Evolutionary conservation across 2,888 invertebrate species (phyloP), one percentile per base, ranked within the genome.

Genomic region (Unio delphinus): DNA sequence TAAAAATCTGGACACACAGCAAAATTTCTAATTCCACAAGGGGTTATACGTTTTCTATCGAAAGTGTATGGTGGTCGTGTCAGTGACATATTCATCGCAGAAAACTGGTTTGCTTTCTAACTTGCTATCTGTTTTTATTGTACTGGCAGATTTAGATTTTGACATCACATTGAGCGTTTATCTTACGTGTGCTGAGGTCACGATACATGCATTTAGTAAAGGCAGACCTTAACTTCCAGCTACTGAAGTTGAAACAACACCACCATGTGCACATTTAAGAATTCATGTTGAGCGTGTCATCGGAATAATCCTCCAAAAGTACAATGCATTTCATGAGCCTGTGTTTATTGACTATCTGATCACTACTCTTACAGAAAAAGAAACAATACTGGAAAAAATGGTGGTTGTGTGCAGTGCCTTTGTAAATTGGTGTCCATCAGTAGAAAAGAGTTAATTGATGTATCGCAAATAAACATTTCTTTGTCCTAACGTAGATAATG

Each of bases 21-120:
- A 3, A 83, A 83, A 71, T 83, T 72, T 74, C 62, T 83, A 26
- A 80, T 82, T 23, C 83, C 81, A 55, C 80, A 80, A 62, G 80
- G 82, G 54, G 55, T 57, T 23, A 70, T 80, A 26, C 70, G 69
- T 15, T 83, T 78, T 69, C 61, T 84, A 17, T 81, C 80, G 18
- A 69, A 74, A 57, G 79, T 67, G n/a, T 84, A 76, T 79, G 81
- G 80, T 64, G 83, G 80, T 4, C 56, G 78, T 56, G 64, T 69
- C 4, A 76, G 74, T 73, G 30, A 30, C 4, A 82, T 82, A 65
- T 65, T 71, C 58, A 72, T 84, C 15, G 80, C 80, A 45, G 81
- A 83, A 68, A 58, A 75, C 55, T 74, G 75, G 72, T 18, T 56
- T 80, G 60, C 45, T 78, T 18, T 34, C 67, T 17, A 76, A 80